Conservation (phyloP, 1,140 invertebrate genomes). For the Drosophila burlai region DNA sequence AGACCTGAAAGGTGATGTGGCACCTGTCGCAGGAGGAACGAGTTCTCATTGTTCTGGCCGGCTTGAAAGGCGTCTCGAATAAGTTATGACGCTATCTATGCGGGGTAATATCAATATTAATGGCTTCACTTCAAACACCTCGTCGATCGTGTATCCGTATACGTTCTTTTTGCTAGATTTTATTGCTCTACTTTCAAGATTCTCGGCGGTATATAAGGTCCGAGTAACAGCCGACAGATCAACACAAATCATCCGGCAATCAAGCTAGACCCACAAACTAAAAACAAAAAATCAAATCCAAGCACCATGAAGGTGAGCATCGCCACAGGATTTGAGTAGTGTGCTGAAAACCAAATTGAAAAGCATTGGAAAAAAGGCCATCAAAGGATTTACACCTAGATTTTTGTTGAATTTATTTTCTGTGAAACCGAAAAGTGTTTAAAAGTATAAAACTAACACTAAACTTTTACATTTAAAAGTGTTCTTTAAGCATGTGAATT, state of each 20-base stretch:
- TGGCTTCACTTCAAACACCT: conserved; percentile 18
- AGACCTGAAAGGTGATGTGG: conserved; percentile 6
- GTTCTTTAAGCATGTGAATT: not conserved
- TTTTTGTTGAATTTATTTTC: not conserved
- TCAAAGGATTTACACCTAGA: not conserved
- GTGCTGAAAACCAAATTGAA: not conserved
- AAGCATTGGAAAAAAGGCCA: not conserved
- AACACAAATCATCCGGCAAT: conserved; percentile 60
- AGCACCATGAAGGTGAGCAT: conserved; percentile 71
- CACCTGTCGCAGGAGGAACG: conserved; percentile 62
- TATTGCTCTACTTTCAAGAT: conserved; percentile 64
- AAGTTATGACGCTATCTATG: conserved; percentile 34
- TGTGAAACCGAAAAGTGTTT: not conserved
- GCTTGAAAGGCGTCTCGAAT: conserved; percentile 47
- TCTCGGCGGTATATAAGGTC: conserved; percentile 56
- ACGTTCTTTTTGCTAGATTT: conserved; percentile 46
- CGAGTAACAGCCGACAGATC: conserved; percentile 12
- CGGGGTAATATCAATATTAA: conserved; percentile 44
- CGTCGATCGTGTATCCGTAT: conserved; percentile 29
- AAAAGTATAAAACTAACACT: no score
- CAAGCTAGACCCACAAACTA: conserved; percentile 22
- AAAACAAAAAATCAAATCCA: conserved; percentile 8
- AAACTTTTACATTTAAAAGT: not conserved
- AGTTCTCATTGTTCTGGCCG: conserved; percentile 72
- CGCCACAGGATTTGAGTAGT: not conserved